phyloP scores from a whole-genome alignment of 2,888 invertebrate species.

The Trypoxylon attenuatum region DNA sequence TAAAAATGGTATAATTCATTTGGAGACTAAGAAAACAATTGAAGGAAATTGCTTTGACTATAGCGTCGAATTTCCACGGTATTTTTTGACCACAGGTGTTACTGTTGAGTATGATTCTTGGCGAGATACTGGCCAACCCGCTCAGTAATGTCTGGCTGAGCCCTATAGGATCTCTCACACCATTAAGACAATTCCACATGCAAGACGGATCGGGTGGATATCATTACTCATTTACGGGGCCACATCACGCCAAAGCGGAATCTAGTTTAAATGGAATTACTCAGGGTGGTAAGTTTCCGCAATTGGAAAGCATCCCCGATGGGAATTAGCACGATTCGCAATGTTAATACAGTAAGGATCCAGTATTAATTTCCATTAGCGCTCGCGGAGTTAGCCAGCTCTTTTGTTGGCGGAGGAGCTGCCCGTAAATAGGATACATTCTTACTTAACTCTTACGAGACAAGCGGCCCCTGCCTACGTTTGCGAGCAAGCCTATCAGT shows the following conservation, averaged over 20 bases:
- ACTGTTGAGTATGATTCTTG: constrained; percentile 40
- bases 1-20: too few relatives aligned
- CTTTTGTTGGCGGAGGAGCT: constrained; percentile 1
- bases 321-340: neutral
- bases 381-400: neutral
- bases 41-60: neutral
- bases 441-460: constrained; percentile 30
- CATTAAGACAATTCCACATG: constrained; percentile 75
- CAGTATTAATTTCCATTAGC: neutral
- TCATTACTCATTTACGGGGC: constrained; percentile 80
- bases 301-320: neutral
- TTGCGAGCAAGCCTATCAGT: constrained; percentile 30
- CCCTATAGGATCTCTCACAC: constrained; percentile 69
- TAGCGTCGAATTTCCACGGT: neutral
- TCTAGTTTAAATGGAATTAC: constrained; percentile 79
- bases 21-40: too few relatives aligned
- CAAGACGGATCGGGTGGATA: constrained; percentile 78
- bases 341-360: neutral
- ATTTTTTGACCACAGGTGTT: constrained; percentile 39
- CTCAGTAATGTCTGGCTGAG: constrained; percentile 77
- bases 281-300: constrained; percentile 74
- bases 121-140: constrained; percentile 43
- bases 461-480: neutral
- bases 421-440: constrained; percentile 45
- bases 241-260: constrained; percentile 81